Evolutionary conservation across 2,888 invertebrate genomes (phyloP).

Genomic region (Biston betularia): DNA sequence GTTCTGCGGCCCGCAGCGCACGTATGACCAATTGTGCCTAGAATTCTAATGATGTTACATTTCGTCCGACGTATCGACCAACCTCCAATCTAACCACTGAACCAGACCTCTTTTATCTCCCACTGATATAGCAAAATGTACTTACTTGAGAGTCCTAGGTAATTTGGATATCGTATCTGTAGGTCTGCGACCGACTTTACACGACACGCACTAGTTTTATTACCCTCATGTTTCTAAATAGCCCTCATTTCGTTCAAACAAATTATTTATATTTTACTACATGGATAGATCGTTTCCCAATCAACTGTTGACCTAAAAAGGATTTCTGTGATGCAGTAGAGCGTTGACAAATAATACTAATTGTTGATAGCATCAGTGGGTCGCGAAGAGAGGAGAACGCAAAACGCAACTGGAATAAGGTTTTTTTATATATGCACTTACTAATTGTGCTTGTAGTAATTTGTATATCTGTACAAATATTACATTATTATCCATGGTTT

Average conservation of each 20-base stretch:
- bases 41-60: conserved; percentile 79
- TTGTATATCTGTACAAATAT: too few species aligned
- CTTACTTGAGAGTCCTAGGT: conserved; percentile 57
- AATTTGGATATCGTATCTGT: conserved; percentile 62
- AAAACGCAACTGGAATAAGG: not conserved
- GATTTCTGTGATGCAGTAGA: conserved; percentile 79
- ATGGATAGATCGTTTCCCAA: conserved; percentile 84
- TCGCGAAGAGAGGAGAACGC: conserved; percentile 54
- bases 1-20: conserved; percentile 73
- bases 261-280: conserved; percentile 86
- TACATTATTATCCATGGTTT: too few species aligned
- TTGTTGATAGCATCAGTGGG: conserved; percentile 67
- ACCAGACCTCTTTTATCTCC: conserved; percentile 59
- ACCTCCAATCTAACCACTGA: conserved; percentile 57
- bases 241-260: conserved; percentile 83
- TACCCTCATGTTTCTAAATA: conserved; percentile 86
- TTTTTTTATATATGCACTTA: too few species aligned
- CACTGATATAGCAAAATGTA: conserved; percentile 44
- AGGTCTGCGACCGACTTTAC: conserved; percentile 79
- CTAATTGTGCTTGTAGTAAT: too few species aligned
- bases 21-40: conserved; percentile 73
- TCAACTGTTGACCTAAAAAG: conserved; percentile 82
- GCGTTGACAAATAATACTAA: conserved; percentile 75
- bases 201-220: conserved; percentile 85
- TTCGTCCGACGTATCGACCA: conserved; percentile 68